Evolutionary conservation across 2,888 invertebrate species (phyloP).

Genomic region (Epiblema foenella): DNA sequence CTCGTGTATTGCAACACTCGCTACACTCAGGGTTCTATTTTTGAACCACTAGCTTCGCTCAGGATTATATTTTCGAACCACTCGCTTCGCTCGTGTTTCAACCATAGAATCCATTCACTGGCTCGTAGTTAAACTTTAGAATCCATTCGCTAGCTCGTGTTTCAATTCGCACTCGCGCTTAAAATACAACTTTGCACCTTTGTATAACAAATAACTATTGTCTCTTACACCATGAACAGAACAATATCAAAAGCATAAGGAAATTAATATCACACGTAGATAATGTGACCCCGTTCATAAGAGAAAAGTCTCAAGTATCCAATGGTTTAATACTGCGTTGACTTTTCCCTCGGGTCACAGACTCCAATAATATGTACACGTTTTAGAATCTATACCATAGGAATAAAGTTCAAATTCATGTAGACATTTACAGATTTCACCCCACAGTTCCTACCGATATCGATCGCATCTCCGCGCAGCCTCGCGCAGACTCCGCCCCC

Average conservation of each 20-base stretch:
- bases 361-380: not conserved
- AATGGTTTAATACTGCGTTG: constrained; percentile 1
- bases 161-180: too few relatives aligned
- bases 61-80: too few relatives aligned
- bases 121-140: too few relatives aligned
- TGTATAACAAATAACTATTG: too few relatives aligned
- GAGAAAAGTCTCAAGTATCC: constrained; percentile 1
- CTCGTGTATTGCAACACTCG: too few relatives aligned
- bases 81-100: too few relatives aligned
- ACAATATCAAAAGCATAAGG: constrained; percentile 3
- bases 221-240: not conserved
- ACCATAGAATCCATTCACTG: too few relatives aligned
- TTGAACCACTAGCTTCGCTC: too few relatives aligned
- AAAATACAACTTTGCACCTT: too few relatives aligned
- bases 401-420: not conserved
- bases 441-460: constrained; percentile 56
- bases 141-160: too few relatives aligned
- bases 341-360: constrained; percentile 6
- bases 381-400: not conserved
- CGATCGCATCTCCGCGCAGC: constrained; percentile 74
- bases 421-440: not conserved
- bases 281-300: not conserved
- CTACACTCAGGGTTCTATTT: too few relatives aligned
- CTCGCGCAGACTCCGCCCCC: constrained; percentile 54
- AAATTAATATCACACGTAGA: constrained; percentile 4